A percentile compares a stretch with the other conserved stretches of the same genome.
phyloP scores from a whole-genome alignment of 2,113 vertebrate genomes.

The Pseudorhombus dupliciocellatus region DNA sequence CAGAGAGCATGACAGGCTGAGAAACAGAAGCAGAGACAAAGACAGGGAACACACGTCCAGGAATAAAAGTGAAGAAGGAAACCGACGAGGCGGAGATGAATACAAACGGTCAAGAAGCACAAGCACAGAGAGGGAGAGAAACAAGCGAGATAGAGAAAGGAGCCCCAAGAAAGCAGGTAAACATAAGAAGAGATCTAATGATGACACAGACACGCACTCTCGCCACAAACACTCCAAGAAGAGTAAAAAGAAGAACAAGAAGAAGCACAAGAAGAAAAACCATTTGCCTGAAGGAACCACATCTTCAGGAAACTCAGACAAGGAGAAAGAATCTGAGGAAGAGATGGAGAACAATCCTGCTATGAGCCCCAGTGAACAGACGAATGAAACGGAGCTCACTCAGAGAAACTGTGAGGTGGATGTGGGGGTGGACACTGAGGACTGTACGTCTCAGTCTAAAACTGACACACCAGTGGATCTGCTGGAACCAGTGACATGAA shows the following conservation, averaged over 20 bases:
- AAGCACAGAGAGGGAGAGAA: slow-evolving; percentile 44
- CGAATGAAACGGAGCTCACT: neutral
- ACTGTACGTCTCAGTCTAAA: neutral
- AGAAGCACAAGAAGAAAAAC: slow-evolving; percentile 79
- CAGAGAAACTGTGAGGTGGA: slow-evolving; percentile 10
- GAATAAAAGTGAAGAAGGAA: slow-evolving; percentile 48
- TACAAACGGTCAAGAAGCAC: slow-evolving; percentile 33
- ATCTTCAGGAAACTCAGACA: slow-evolving; percentile 72
- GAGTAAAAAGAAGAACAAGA: slow-evolving; percentile 81
- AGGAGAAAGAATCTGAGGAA: slow-evolving; percentile 44
- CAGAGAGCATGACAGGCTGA: slow-evolving; percentile 36
- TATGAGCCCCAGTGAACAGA: slow-evolving; percentile 14
- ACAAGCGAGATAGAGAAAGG: slow-evolving; percentile 21
- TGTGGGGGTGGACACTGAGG: slow-evolving; percentile 1
- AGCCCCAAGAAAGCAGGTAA: slow-evolving; percentile 45
- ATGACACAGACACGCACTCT: slow-evolving; percentile 21
- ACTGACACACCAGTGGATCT: slow-evolving; percentile 4
- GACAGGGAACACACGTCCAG: slow-evolving; percentile 19
- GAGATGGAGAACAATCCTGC: slow-evolving; percentile 9
- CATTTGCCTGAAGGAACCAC: slow-evolving; percentile 24
- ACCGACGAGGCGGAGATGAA: slow-evolving; percentile 2
- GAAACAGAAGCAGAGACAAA: slow-evolving; percentile 43
- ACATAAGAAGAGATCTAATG: slow-evolving; percentile 4
- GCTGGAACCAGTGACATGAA: neutral
- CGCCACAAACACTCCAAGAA: slow-evolving; percentile 80